Evolutionary conservation across 2,113 vertebrate genomes (phyloP).

Genomic region (Spea bombifrons): DNA sequence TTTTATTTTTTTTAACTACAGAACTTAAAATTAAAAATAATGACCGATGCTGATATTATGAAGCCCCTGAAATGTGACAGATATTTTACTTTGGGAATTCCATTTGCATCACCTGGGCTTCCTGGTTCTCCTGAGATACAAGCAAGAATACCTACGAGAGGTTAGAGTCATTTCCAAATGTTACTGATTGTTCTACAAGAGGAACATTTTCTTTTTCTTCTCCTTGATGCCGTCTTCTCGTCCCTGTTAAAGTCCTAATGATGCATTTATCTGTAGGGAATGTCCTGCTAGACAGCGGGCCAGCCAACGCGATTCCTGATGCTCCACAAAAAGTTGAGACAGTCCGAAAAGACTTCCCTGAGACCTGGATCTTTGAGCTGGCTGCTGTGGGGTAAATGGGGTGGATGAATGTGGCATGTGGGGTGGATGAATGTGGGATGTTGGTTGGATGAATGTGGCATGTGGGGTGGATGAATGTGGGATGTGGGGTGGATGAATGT

Average conservation of each 20-base stretch:
- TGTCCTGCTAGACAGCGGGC: neutral
- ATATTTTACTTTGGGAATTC: neutral
- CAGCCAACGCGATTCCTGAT: neutral
- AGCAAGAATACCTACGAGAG: too few species aligned
- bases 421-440: neutral
- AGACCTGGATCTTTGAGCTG: slow-evolving; percentile 30
- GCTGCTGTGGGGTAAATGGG: slow-evolving; percentile 3
- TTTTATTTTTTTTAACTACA: neutral
- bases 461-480: neutral
- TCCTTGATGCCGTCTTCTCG: too few species aligned
- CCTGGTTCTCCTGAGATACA: too few species aligned
- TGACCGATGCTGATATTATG: slow-evolving; percentile 6
- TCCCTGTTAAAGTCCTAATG: too few species aligned
- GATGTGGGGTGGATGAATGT: neutral
- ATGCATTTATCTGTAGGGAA: too few species aligned
- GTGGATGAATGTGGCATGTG: too few species aligned
- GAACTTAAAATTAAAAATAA: slow-evolving; percentile 18
- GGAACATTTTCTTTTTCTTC: too few species aligned
- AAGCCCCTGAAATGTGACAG: neutral
- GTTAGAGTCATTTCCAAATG: too few species aligned
- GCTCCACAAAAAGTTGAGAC: neutral
- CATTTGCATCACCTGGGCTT: neutral
- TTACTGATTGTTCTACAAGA: too few species aligned
- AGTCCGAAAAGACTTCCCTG: slow-evolving; percentile 11
- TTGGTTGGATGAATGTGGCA: neutral